Evolutionary conservation across 1,140 invertebrate genomes (phyloP), one percentile per base, ranked within the genome.

Genomic region (Epicauta chinensis): DNA sequence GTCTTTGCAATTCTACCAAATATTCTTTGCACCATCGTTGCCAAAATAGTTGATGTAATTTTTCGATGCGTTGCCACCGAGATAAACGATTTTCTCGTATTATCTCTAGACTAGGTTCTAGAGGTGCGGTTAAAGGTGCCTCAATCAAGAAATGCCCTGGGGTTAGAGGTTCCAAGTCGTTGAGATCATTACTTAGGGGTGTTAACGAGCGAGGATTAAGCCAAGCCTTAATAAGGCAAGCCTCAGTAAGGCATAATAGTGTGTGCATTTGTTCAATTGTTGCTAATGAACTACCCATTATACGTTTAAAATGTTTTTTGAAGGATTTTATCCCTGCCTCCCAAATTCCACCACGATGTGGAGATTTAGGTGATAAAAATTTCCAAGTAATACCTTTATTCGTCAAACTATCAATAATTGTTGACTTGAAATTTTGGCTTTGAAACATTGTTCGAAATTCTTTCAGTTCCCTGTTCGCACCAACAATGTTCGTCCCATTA

Each of bases 141-240:
- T 68, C 68, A 45, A 69, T 69, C 6, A 72, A 45, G 48, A 72
- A 72, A 55, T 72, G 68, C 12, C 53, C 66, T 16, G 70, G 65
- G n/a, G 66, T 66, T 3, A 66, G 45, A 0, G 15, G 12, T 3
- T n/a, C 6, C 11, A 41, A 16, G 39, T 69, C 66, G 45, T 64
- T 54, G 23, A 58, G 51, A 48, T 64, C 55, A 15, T 32, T 48
- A 7, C 56, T 56, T 12, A 68, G 15, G 6, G 60, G 60, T 15
- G 46, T 51, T 7, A 72, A 15, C 2, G 70, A 67, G 10, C 71
- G 30, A 2, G 57, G 61, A 53, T 71, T 68, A n/a, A n/a, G n/a
- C n/a, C n/a, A n/a, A n/a, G n/a, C n/a, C n/a, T n/a, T n/a, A n/a
- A n/a, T n/a, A 9, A 71, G 38, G 7, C 48, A 40, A 1, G 63